These are phyloP conservation scores for Dynastes hyllus DNA, from an alignment of 2,888 invertebrate genomes.

Conservation along the genomic window DNA sequence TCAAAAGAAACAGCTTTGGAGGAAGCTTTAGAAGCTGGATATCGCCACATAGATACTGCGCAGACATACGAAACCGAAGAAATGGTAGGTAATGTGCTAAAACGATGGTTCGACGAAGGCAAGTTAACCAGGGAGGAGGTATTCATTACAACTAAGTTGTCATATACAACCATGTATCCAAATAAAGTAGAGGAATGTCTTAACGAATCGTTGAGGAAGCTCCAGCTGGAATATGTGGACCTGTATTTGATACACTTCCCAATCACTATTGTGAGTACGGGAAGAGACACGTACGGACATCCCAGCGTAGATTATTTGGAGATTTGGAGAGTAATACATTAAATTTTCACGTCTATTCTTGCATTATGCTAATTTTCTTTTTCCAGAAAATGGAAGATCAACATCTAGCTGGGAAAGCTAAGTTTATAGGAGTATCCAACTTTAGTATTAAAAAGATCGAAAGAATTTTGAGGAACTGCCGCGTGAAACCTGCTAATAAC, in stretches of 20 bases:
- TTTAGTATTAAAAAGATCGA: conserved; percentile 81
- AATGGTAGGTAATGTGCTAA: conserved; percentile 80
- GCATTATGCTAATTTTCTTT: neutral
- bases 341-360: neutral
- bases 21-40: conserved; percentile 80
- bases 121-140: conserved; percentile 81
- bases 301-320: conserved; percentile 78
- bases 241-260: conserved; percentile 85
- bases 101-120: conserved; percentile 78
- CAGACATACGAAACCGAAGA: conserved; percentile 86
- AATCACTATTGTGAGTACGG: conserved; percentile 77
- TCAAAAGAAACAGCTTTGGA: conserved; percentile 73
- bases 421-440: conserved; percentile 88
- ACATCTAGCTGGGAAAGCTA: conserved; percentile 66
- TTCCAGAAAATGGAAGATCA: conserved; percentile 36
- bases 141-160: conserved; percentile 86
- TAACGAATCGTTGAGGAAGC: conserved; percentile 76
- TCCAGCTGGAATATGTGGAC: conserved; percentile 84
- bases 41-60: conserved; percentile 85
- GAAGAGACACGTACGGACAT: conserved; percentile 77
- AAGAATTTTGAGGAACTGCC: conserved; percentile 74
- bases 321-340: conserved; percentile 78
- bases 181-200: conserved; percentile 77
- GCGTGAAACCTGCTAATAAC: conserved; percentile 75
- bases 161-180: conserved; percentile 72